Conservation (phyloP, 1,140 invertebrate species). For the Amyelois transitella region DNA sequence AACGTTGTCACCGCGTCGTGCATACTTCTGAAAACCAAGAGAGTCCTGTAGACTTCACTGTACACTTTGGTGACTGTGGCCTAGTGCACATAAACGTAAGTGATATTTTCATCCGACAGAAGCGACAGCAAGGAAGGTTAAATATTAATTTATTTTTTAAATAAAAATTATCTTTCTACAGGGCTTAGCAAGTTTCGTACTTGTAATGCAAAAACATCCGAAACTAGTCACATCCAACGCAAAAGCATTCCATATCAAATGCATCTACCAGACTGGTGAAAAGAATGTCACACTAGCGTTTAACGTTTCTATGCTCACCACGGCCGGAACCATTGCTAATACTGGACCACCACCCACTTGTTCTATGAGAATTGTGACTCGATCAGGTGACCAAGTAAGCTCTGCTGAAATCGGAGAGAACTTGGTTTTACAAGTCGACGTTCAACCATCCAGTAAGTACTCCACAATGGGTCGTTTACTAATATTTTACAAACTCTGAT, state of each 20-base stretch:
- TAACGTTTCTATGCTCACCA: slow-evolving; percentile 96
- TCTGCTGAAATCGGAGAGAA: slow-evolving; percentile 95
- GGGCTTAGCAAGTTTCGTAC: slow-evolving; percentile 93
- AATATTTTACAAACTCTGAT: too few relatives aligned
- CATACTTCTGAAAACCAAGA: slow-evolving; percentile 81
- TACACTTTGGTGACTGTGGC: slow-evolving; percentile 93
- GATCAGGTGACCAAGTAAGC: slow-evolving; percentile 89
- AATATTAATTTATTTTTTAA: not conserved
- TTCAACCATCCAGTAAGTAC: slow-evolving; percentile 89
- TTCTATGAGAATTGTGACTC: slow-evolving; percentile 92
- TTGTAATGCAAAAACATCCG: slow-evolving; percentile 96
- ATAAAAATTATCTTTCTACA: slow-evolving; percentile 50
- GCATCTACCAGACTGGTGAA: slow-evolving; percentile 94
- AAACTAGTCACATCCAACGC: slow-evolving; percentile 96
- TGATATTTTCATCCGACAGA: too few relatives aligned
- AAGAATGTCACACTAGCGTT: slow-evolving; percentile 95
- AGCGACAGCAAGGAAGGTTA: too few relatives aligned
- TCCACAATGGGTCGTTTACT: too few relatives aligned
- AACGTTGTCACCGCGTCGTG: slow-evolving; percentile 88
- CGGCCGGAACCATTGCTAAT: slow-evolving; percentile 95
- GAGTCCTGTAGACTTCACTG: slow-evolving; percentile 89
- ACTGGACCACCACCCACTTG: slow-evolving; percentile 95
- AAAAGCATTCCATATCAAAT: slow-evolving; percentile 95
- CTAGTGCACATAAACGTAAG: slow-evolving; percentile 92
- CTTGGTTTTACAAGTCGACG: slow-evolving; percentile 92